phyloP scores from a whole-genome alignment of 2,113 vertebrate species.

The Nyctibius bracteatus region DNA sequence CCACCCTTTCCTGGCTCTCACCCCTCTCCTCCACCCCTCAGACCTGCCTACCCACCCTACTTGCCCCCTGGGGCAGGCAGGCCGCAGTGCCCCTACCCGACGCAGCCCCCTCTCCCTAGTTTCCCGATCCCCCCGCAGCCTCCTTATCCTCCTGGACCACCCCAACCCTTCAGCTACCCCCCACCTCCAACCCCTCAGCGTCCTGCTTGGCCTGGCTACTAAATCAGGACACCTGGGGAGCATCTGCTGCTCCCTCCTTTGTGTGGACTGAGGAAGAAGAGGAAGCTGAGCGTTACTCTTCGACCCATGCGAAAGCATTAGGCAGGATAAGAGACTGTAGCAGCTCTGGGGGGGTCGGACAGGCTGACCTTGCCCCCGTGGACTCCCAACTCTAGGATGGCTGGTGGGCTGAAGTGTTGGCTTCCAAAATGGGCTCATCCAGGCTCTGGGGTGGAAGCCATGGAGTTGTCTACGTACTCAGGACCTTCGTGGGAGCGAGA shows the following conservation, averaged over 20 bases:
- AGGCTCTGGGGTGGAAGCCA: background rate
- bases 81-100: constrained; percentile 57
- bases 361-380: accelerated
- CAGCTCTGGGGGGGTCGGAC: accelerated
- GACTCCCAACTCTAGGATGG: background rate
- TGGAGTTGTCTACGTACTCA: background rate
- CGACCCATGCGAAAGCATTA: background rate
- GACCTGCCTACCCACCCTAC: constrained; percentile 52
- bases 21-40: background rate
- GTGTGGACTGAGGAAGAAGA: background rate
- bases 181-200: constrained; percentile 61
- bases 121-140: constrained; percentile 46
- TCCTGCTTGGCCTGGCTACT: constrained; percentile 72
- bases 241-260: background rate
- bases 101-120: constrained; percentile 41
- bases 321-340: background rate
- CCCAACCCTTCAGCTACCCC: constrained; percentile 65
- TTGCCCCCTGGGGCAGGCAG: background rate
- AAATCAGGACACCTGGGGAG: background rate
- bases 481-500: background rate
- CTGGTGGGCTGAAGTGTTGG: background rate
- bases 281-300: background rate
- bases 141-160: constrained; percentile 32
- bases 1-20: background rate
- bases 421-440: background rate